Conservation (phyloP, 2,113 vertebrate species). For the Charina bottae region DNA sequence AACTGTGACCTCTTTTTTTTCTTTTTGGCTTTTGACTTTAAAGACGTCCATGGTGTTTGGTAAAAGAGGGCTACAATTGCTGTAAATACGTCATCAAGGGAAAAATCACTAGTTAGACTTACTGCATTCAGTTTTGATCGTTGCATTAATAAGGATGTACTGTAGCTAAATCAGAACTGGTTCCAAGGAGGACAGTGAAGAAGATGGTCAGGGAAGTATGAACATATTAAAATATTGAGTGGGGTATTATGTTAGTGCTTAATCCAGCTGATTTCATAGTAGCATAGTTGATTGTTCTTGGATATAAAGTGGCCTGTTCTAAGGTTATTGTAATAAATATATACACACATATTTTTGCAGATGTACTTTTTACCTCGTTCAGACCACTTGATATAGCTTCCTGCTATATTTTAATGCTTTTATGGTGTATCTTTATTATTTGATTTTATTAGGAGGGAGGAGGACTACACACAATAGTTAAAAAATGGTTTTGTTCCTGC, state of each 20-base stretch:
- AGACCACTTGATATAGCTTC: neutral
- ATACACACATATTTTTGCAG: neutral
- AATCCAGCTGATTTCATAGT: neutral
- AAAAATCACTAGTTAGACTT: neutral
- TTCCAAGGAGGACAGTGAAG: neutral
- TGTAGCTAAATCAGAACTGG: neutral
- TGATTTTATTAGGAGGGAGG: neutral
- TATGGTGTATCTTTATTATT: neutral
- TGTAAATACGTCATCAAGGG: neutral
- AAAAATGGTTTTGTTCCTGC: neutral
- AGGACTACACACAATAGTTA: neutral
- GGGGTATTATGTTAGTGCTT: no score
- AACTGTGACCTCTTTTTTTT: neutral
- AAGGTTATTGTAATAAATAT: neutral
- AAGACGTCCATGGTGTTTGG: neutral
- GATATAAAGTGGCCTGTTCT: neutral
- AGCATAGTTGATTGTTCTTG: neutral
- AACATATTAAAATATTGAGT: neutral
- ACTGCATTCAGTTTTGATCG: neutral
- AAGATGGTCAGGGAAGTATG: neutral
- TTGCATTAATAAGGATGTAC: neutral
- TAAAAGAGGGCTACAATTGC: neutral
- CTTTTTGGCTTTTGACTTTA: neutral
- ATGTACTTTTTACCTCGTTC: neutral
- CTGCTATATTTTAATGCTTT: neutral